phyloP scores from a whole-genome alignment of 2,113 vertebrate species.

The Stomatorhinus ivindoensis region DNA sequence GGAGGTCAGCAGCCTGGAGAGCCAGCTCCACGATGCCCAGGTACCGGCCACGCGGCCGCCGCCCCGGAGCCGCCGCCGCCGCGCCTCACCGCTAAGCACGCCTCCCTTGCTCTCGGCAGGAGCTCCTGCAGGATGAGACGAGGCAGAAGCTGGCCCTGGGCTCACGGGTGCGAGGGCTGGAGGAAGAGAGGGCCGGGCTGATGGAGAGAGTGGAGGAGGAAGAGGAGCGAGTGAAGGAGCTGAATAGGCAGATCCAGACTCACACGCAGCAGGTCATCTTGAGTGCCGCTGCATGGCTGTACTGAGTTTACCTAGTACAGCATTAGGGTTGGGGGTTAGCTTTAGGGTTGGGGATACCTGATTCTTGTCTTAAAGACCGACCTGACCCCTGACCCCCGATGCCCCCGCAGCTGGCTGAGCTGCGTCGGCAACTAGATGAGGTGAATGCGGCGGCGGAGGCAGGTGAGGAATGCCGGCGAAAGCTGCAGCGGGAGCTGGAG shows the following conservation, averaged over 20 bases:
- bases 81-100: not conserved
- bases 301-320: not conserved
- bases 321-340: not conserved
- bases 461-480: slow-evolving; percentile 70
- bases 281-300: not conserved
- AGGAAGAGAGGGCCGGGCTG: slow-evolving; percentile 68
- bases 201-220: slow-evolving; percentile 81
- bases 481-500: slow-evolving; percentile 73
- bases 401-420: slow-evolving; percentile 64
- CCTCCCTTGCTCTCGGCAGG: slow-evolving; percentile 46
- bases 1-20: slow-evolving; percentile 72
- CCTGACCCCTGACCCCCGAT: not conserved
- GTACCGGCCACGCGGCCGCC: slow-evolving; percentile 41
- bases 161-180: slow-evolving; percentile 68
- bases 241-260: slow-evolving; percentile 64
- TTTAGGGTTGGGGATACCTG: not conserved
- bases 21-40: slow-evolving; percentile 76
- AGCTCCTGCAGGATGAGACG: slow-evolving; percentile 77
- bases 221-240: slow-evolving; percentile 59
- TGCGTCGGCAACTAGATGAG: slow-evolving; percentile 74
- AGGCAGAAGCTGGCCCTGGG: slow-evolving; percentile 72
- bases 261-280: slow-evolving; percentile 58
- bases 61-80: not conserved
- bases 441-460: slow-evolving; percentile 64
- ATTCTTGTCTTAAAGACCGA: not conserved